phyloP scores from a whole-genome alignment of 2,888 invertebrate species.

The Polydrusus cervinus region DNA sequence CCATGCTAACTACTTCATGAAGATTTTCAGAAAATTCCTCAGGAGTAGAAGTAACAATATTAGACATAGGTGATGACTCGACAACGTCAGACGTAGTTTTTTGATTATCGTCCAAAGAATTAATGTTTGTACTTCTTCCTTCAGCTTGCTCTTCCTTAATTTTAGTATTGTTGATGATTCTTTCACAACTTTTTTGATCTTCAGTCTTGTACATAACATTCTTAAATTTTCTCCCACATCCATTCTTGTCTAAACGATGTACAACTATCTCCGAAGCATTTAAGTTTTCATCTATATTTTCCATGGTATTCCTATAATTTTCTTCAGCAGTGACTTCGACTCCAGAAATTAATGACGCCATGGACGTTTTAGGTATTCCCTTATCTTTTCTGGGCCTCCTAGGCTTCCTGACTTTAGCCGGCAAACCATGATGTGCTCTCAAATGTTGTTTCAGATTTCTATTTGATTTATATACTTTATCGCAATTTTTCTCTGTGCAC shows the following conservation, averaged over 20 bases:
- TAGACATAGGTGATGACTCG: background rate
- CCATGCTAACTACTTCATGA: background rate
- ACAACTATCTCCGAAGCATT: background rate
- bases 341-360: slow-evolving; percentile 55
- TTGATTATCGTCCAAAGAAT: too few species aligned
- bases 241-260: background rate
- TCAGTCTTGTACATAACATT: background rate
- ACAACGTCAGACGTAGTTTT: background rate
- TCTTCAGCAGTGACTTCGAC: slow-evolving; percentile 45
- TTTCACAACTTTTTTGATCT: background rate
- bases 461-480: slow-evolving; percentile 36
- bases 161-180: background rate
- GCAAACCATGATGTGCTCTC: slow-evolving; percentile 54
- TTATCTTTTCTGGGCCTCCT: slow-evolving; percentile 62
- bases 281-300: background rate
- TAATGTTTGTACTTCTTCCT: too few species aligned
- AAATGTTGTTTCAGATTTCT: slow-evolving; percentile 60
- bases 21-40: background rate
- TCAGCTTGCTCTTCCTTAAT: background rate
- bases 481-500: slow-evolving; percentile 41
- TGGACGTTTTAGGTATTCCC: slow-evolving; percentile 56
- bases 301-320: slow-evolving; percentile 23
- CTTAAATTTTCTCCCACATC: background rate
- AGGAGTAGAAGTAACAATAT: background rate
- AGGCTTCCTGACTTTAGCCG: slow-evolving; percentile 51